Evolutionary conservation across 2,113 vertebrate genomes (phyloP).

Genomic region (Cephalopterus ornatus): DNA sequence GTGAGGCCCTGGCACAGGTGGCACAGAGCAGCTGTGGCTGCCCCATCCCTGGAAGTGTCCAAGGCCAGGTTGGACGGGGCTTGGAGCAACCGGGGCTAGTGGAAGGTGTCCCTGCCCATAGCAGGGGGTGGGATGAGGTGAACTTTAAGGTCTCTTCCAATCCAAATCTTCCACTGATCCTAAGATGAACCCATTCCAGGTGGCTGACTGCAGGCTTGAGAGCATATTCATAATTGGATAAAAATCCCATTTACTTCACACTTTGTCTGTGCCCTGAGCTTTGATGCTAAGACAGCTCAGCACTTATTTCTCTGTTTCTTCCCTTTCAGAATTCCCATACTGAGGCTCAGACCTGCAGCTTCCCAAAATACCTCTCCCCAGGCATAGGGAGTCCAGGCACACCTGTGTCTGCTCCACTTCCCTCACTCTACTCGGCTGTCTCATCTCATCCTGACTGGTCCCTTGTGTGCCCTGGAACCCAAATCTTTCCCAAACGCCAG

Average conservation of each 20-base stretch:
- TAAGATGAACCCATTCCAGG: not conserved
- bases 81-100: not conserved
- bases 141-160: not conserved
- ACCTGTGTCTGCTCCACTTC: not conserved
- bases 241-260: not conserved
- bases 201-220: not conserved
- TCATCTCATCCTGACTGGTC: not conserved
- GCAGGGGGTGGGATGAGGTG: not conserved
- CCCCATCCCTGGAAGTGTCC: not conserved
- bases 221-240: not conserved
- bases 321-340: not conserved
- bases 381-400: not conserved
- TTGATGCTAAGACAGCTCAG: not conserved
- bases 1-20: not conserved
- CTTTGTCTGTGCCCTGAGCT: not conserved
- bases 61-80: fast-evolving
- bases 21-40: not conserved
- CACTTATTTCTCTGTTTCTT: not conserved
- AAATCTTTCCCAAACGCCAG: not conserved
- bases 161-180: not conserved
- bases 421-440: not conserved
- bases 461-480: not conserved
- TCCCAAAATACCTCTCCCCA: not conserved
- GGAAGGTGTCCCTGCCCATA: not conserved
- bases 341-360: not conserved